A percentile compares a stretch with the other conserved stretches of the same genome.
phyloP scores from a whole-genome alignment of 2,888 invertebrate genomes.

The Platerodrilus igneus region DNA sequence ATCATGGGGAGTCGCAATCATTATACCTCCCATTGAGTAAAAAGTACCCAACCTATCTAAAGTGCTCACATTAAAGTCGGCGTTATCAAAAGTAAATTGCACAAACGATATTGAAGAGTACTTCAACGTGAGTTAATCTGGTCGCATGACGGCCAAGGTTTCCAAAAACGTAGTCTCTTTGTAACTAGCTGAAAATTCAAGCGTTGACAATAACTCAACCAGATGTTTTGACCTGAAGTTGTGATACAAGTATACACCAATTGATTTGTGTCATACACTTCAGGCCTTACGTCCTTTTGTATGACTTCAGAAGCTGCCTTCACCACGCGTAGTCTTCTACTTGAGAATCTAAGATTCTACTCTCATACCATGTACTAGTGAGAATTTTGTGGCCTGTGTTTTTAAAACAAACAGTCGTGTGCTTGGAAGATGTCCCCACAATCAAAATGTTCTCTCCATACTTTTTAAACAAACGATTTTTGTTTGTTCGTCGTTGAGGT shows the following conservation, averaged over 20 bases:
- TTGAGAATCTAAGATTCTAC: too few species aligned
- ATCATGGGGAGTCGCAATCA: too few species aligned
- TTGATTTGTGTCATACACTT: conserved; percentile 17
- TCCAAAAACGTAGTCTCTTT: too few species aligned
- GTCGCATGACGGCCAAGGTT: conserved; percentile 6
- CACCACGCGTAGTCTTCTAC: conserved; percentile 17
- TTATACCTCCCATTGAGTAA: too few species aligned
- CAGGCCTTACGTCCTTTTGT: conserved; percentile 20
- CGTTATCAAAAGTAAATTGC: conserved; percentile 26
- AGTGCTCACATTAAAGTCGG: conserved; percentile 22
- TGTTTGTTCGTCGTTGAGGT: conserved; percentile 2
- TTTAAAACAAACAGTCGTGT: conserved; percentile 18
- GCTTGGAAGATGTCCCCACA: conserved; percentile 11
- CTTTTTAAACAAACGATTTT: conserved; percentile 7
- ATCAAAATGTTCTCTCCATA: conserved; percentile 15
- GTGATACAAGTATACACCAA: conserved; percentile 4
- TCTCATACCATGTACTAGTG: conserved; percentile 17
- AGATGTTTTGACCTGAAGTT: conserved; percentile 6
- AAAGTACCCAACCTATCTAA: too few species aligned
- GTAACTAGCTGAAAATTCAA: conserved; percentile 7
- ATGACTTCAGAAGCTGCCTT: conserved; percentile 23
- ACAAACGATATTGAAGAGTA: too few species aligned
- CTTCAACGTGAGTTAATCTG: neutral
- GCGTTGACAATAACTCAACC: conserved; percentile 3
- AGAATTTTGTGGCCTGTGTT: conserved; percentile 23